A percentile compares a stretch with the other conserved stretches of the same genome.
phyloP scores from a whole-genome alignment of 2,888 invertebrate species.

The Aphodius sticticus region DNA sequence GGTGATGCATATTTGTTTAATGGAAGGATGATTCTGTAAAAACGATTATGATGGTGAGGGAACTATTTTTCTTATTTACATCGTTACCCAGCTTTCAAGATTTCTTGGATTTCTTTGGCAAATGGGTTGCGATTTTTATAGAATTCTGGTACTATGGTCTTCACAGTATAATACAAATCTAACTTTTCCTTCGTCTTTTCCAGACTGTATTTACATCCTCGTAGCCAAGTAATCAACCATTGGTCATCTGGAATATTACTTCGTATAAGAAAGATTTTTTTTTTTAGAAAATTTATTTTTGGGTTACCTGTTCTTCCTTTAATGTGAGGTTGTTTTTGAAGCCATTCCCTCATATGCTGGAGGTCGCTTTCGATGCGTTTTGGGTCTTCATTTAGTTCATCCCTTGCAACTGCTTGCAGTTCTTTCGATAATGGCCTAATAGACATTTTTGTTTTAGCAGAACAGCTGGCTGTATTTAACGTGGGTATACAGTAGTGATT shows the following conservation, averaged over 20 bases:
- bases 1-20: slow-evolving; percentile 45
- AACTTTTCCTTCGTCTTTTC: slow-evolving; percentile 70
- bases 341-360: slow-evolving; percentile 65
- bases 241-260: slow-evolving; percentile 64
- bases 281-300: neutral
- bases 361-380: slow-evolving; percentile 61
- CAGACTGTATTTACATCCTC: slow-evolving; percentile 72
- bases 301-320: slow-evolving; percentile 64
- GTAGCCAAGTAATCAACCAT: slow-evolving; percentile 68
- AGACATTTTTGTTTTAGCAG: slow-evolving; percentile 16
- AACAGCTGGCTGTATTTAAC: neutral
- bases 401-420: slow-evolving; percentile 61
- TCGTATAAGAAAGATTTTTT: neutral
- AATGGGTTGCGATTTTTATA: slow-evolving; percentile 58
- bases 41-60: neutral
- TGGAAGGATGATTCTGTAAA: slow-evolving; percentile 38
- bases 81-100: slow-evolving; percentile 58
- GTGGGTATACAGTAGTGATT: too few species aligned
- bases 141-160: slow-evolving; percentile 64
- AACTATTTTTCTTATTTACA: slow-evolving; percentile 11
- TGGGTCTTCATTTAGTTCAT: slow-evolving; percentile 64
- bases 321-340: slow-evolving; percentile 66
- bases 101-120: slow-evolving; percentile 47
- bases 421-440: slow-evolving; percentile 53
- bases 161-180: slow-evolving; percentile 66